A percentile compares a stretch with the other conserved stretches of the same genome.
Evolutionary conservation across 2,113 vertebrate species (phyloP).

Genomic region (Henicopernis longicauda): DNA sequence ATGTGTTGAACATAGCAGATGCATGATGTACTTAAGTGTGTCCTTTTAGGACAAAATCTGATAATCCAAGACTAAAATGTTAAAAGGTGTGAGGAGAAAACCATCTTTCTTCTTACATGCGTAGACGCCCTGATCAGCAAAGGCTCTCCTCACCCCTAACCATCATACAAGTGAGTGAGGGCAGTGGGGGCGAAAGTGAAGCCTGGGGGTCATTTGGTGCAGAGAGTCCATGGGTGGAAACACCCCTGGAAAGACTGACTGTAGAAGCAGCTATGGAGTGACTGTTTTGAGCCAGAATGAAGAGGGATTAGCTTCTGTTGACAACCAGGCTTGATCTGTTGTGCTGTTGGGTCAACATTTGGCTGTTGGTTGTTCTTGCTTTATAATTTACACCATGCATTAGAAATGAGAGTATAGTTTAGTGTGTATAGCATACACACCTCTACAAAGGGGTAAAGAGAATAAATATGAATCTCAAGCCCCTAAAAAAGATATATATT

Average conservation of each 20-base stretch:
- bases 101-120: background rate
- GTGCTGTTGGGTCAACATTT: background rate
- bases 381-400: background rate
- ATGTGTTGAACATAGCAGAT: background rate
- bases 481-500: background rate
- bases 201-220: background rate
- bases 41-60: background rate
- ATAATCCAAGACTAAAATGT: background rate
- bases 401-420: background rate
- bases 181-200: background rate
- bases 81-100: background rate
- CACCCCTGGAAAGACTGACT: background rate
- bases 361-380: background rate
- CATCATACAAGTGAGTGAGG: background rate
- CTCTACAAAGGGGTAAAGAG: background rate
- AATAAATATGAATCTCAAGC: background rate
- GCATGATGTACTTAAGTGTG: background rate
- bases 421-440: background rate
- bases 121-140: background rate
- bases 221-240: background rate
- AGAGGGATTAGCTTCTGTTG: background rate
- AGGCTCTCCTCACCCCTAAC: background rate
- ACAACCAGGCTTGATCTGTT: background rate
- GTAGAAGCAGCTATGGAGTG: background rate
- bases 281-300: background rate